These are phyloP conservation scores for Perizoma flavofasciatum DNA, from an alignment of 2,888 invertebrate genomes.

Conservation along the genomic window DNA sequence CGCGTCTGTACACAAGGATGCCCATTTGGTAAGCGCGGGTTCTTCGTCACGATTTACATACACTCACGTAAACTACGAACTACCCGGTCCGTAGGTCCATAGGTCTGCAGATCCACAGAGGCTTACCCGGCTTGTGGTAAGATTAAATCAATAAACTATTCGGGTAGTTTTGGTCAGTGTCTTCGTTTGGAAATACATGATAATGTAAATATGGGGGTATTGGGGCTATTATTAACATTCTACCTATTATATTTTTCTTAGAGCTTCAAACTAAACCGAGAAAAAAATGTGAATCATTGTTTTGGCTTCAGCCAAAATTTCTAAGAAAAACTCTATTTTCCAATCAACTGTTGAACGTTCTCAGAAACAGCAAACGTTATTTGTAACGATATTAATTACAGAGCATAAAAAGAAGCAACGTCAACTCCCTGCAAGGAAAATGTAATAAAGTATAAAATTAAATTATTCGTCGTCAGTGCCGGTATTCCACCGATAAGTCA, in stretches of 20 bases:
- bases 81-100: constrained; percentile 4
- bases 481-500: constrained; percentile 18
- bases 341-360: constrained; percentile 20
- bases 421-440: constrained; percentile 11
- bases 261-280: no score
- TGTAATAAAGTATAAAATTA: constrained; percentile 17
- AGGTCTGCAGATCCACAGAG: constrained; percentile 10
- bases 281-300: no score
- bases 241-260: no score
- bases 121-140: constrained; percentile 22
- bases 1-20: constrained; percentile 28
- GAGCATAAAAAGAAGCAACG: constrained; percentile 10
- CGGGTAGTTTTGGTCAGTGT: constrained; percentile 10
- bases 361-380: constrained; percentile 1
- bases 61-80: constrained; percentile 33
- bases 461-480: constrained; percentile 11
- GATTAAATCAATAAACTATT: constrained; percentile 29
- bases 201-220: no score
- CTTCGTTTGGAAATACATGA: background rate
- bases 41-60: constrained; percentile 43
- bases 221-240: no score
- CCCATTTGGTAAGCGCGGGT: constrained; percentile 20
- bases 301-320: no score
- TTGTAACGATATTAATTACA: constrained; percentile 20
- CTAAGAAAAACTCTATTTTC: constrained; percentile 2